phyloP scores from a whole-genome alignment of 1,140 invertebrate genomes.

The Adelges cooleyi region DNA sequence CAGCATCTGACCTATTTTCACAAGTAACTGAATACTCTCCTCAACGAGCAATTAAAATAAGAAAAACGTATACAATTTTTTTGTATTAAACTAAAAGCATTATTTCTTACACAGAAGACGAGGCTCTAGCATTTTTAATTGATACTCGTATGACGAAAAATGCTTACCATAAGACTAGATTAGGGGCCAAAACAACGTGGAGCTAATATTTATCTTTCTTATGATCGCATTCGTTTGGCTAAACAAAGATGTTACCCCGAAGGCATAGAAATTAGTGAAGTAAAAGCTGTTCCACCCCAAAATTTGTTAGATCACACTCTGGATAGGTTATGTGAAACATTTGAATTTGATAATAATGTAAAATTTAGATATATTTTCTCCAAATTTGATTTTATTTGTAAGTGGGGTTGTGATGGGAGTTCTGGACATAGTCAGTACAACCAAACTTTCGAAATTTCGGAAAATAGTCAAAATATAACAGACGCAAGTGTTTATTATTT shows the following conservation, averaged over 20 bases:
- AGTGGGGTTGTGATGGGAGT: conserved; percentile 37
- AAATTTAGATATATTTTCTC: not conserved
- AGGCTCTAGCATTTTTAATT: not conserved
- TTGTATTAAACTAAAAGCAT: not conserved
- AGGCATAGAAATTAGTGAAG: conserved; percentile 1
- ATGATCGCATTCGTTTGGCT: not conserved
- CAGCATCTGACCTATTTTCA: not conserved
- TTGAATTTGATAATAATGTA: not conserved
- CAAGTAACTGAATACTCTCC: not conserved
- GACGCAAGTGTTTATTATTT: conserved; percentile 35
- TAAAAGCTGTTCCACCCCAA: not conserved
- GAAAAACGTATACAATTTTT: not conserved
- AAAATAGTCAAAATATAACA: not conserved
- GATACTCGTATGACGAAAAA: not conserved
- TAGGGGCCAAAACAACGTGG: not conserved
- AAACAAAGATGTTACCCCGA: conserved; percentile 10
- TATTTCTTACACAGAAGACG: not conserved
- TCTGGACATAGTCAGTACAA: conserved; percentile 34
- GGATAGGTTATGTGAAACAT: not conserved
- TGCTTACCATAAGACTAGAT: not conserved
- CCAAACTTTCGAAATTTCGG: conserved; percentile 33
- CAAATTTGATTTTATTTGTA: conserved; percentile 28
- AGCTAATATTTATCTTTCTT: not conserved
- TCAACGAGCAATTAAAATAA: not conserved
- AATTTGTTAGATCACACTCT: not conserved